Evolutionary conservation across 1,140 invertebrate genomes (phyloP).

Genomic region (Cotesia vestalis): DNA sequence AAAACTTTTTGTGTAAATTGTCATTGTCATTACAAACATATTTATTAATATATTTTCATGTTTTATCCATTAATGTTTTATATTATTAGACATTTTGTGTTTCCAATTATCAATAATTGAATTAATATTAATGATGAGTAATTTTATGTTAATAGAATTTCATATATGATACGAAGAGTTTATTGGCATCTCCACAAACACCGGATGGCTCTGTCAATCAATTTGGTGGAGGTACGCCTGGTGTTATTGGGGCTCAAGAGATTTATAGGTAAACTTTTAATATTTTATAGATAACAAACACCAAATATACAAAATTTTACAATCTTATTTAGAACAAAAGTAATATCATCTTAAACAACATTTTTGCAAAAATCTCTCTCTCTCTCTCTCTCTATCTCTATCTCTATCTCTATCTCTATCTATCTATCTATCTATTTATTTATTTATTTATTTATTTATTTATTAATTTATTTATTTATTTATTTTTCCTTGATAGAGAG

Average conservation of each 20-base stretch:
- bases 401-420: too few relatives aligned
- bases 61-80: not conserved
- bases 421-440: too few relatives aligned
- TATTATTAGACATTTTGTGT: not conserved
- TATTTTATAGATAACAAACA: too few relatives aligned
- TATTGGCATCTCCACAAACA: conserved; percentile 77
- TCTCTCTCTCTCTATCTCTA: too few relatives aligned
- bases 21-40: not conserved
- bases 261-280: conserved; percentile 77
- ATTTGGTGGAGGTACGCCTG: conserved; percentile 77
- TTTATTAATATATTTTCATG: conserved; percentile 2
- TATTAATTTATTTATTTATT: too few relatives aligned
- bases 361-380: too few relatives aligned
- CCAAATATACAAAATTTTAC: too few relatives aligned
- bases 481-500: too few relatives aligned
- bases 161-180: conserved; percentile 80
- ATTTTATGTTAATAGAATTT: conserved; percentile 71
- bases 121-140: not conserved
- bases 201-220: conserved; percentile 70
- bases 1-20: conserved; percentile 3
- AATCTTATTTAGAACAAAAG: too few relatives aligned
- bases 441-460: too few relatives aligned
- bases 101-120: conserved; percentile 31
- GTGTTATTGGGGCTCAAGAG: conserved; percentile 93
- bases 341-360: too few relatives aligned